Percentiles rank a stretch among this genome's conserved stretches.
Conservation (phyloP, 2,113 vertebrate genomes). For the Pseudonaja textilis region DNA sequence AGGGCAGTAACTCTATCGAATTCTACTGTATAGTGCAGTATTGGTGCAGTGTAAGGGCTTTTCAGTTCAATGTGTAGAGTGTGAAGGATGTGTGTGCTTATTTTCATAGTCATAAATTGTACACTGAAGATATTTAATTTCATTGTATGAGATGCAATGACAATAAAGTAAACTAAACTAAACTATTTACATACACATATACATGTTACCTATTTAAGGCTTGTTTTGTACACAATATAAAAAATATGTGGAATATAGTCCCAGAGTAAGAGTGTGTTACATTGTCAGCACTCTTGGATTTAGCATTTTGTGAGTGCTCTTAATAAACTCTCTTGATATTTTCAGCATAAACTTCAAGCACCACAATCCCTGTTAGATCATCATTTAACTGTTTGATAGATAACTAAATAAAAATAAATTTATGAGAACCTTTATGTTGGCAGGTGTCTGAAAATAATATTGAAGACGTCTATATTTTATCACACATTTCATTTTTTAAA, state of each 20-base stretch:
- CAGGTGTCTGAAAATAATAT: background rate
- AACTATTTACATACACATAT: background rate
- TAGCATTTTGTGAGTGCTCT: background rate
- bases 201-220: background rate
- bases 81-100: no score
- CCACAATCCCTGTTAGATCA: background rate
- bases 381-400: background rate
- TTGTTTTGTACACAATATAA: background rate
- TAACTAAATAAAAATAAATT: background rate
- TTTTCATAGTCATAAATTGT: no score
- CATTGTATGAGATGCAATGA: no score
- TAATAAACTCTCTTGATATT: background rate
- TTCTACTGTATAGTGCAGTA: no score
- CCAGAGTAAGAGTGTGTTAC: background rate
- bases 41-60: no score
- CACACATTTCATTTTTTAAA: background rate
- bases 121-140: no score
- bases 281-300: background rate
- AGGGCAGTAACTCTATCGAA: no score
- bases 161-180: no score
- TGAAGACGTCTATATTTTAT: background rate
- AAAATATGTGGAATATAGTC: background rate
- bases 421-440: background rate
- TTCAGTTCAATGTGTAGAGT: no score
- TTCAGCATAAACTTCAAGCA: background rate